Evolutionary conservation across 2,888 invertebrate species (phyloP).

Genomic region (Drosophila algonquin): DNA sequence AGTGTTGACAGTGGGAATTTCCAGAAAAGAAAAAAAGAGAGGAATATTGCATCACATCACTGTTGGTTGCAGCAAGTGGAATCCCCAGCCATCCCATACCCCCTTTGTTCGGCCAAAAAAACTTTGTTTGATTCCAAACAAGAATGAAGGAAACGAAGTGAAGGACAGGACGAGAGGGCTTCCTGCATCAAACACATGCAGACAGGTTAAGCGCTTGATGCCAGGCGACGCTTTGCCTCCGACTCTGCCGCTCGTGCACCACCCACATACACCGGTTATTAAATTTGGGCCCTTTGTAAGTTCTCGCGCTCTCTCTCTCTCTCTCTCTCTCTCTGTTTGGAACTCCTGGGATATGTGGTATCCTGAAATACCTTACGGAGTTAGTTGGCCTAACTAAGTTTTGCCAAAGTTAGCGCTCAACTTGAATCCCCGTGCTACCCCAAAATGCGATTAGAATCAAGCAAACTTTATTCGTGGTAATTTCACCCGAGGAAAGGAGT

Average conservation of each 20-base stretch:
- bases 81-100: conserved; percentile 4
- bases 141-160: conserved; percentile 24
- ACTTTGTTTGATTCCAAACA: conserved; percentile 42
- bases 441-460: conserved; percentile 71
- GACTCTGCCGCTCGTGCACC: conserved; percentile 3
- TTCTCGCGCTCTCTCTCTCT: background rate
- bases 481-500: background rate
- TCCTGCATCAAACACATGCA: conserved; percentile 65
- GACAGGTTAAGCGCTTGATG: conserved; percentile 53
- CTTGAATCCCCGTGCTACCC: conserved; percentile 39
- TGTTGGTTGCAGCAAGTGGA: background rate
- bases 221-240: conserved; percentile 2
- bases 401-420: conserved; percentile 39
- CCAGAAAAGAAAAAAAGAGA: conserved; percentile 11
- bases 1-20: conserved; percentile 40
- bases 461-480: conserved; percentile 21
- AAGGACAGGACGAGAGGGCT: conserved; percentile 53
- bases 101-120: conserved; percentile 48
- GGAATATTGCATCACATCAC: conserved; percentile 4
- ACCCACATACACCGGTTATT: conserved; percentile 41
- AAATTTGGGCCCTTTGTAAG: conserved; percentile 54
- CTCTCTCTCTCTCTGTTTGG: conserved; percentile 13
- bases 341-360: conserved; percentile 47
- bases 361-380: conserved; percentile 44
- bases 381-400: conserved; percentile 69